These are phyloP conservation scores for Volucella zonaria DNA, from an alignment of 2,888 invertebrate species.

Conservation along the genomic window DNA sequence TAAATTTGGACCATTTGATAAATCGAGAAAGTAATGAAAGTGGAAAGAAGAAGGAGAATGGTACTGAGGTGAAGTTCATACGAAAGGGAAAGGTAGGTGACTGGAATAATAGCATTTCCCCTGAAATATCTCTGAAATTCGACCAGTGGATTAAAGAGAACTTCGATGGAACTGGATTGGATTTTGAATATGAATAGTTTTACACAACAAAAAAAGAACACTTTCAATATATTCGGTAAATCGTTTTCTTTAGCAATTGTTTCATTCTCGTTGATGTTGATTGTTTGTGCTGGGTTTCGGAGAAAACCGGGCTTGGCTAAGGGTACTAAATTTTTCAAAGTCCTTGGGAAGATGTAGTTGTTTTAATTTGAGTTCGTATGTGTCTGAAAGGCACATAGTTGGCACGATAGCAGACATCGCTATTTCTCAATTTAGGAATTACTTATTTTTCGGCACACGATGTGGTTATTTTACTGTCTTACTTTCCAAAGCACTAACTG, in stretches of 20 bases:
- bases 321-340: neutral
- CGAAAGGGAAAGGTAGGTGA: constrained; percentile 91
- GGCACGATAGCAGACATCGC: too few relatives aligned
- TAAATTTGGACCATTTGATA: constrained; percentile 88
- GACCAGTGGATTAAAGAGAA: constrained; percentile 88
- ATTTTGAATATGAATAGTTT: constrained; percentile 84
- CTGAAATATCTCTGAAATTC: constrained; percentile 87
- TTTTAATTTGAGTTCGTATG: too few relatives aligned
- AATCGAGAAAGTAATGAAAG: constrained; percentile 77
- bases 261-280: too few relatives aligned
- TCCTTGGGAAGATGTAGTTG: neutral
- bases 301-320: too few relatives aligned
- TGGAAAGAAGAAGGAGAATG: constrained; percentile 44
- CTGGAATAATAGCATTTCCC: constrained; percentile 89
- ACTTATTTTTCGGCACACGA: too few relatives aligned
- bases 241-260: too few relatives aligned
- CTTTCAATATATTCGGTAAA: too few relatives aligned
- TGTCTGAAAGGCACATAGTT: too few relatives aligned
- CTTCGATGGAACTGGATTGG: constrained; percentile 85
- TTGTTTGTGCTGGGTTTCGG: too few relatives aligned
- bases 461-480: too few relatives aligned
- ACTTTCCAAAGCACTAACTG: too few relatives aligned
- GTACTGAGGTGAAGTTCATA: constrained; percentile 86
- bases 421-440: too few relatives aligned
- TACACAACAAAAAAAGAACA: neutral